phyloP scores from a whole-genome alignment of 1,140 invertebrate genomes.

The Reticulitermes speratus region DNA sequence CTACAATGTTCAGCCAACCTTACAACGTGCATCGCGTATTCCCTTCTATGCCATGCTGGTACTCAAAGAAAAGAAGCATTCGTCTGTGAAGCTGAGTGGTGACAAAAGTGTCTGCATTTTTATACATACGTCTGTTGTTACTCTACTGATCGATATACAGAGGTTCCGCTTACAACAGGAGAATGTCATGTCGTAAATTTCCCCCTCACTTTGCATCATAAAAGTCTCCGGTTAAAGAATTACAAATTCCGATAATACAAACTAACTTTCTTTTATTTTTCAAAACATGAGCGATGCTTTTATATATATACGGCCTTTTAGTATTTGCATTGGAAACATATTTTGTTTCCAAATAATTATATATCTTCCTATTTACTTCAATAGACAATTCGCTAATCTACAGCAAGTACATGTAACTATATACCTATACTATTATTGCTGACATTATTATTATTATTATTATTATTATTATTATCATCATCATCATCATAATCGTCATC shows the following conservation, averaged over 20 bases:
- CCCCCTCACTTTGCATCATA: not conserved
- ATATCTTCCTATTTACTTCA: too few species aligned
- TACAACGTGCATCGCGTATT: not conserved
- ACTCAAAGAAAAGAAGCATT: not conserved
- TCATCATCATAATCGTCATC: too few species aligned
- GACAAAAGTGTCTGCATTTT: conserved; percentile 15
- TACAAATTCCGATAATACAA: not conserved
- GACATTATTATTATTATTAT: too few species aligned
- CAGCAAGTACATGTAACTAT: too few species aligned
- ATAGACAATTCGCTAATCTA: too few species aligned
- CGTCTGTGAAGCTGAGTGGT: conserved; percentile 7
- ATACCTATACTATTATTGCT: too few species aligned
- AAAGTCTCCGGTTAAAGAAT: not conserved
- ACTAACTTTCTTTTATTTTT: not conserved
- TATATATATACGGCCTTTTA: too few species aligned
- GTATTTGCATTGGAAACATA: too few species aligned
- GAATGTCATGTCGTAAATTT: not conserved
- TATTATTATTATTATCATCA: too few species aligned
- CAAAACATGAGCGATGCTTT: too few species aligned
- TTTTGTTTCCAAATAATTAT: too few species aligned
- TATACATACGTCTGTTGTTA: not conserved
- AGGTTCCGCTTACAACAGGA: not conserved
- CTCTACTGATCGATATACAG: not conserved
- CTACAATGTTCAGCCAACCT: not conserved
- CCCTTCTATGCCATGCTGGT: not conserved